Evolutionary conservation across 2,797 vertebrate species (phyloP).

Genomic region (Sciurus vulgaris): DNA sequence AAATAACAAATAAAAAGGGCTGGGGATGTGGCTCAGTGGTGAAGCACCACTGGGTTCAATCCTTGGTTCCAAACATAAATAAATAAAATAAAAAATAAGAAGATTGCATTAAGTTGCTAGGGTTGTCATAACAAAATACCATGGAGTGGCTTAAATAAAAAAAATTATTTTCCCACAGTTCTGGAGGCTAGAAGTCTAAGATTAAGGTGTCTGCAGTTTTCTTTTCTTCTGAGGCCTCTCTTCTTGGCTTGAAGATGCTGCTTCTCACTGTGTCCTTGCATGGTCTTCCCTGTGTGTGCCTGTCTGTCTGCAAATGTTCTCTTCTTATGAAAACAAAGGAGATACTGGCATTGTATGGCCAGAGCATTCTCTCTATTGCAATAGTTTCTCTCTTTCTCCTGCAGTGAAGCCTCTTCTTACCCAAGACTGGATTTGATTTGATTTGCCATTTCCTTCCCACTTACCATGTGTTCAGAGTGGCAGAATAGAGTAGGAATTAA

Average conservation of each 20-base stretch:
- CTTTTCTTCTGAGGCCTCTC: background rate
- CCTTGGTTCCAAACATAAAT: no score
- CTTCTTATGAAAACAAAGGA: background rate
- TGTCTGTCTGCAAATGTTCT: background rate
- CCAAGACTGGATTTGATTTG: background rate
- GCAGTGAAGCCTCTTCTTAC: background rate
- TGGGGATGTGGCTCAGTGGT: no score
- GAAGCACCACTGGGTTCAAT: no score
- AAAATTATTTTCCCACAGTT: background rate
- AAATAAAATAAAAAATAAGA: no score
- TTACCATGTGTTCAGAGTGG: background rate
- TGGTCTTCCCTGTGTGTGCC: background rate
- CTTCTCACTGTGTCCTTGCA: background rate
- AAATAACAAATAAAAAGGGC: no score
- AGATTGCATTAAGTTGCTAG: background rate
- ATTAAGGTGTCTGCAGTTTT: background rate
- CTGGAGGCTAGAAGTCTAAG: background rate
- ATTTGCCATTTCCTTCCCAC: conserved; percentile 3
- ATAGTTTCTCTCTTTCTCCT: background rate
- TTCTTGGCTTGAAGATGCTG: background rate
- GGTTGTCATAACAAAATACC: background rate
- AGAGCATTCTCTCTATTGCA: background rate
- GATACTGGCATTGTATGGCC: background rate
- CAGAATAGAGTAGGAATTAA: background rate
- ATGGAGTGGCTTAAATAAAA: background rate